Evolutionary conservation across 2,888 invertebrate species (phyloP).

Genomic region (Ramazzottius varieornatus): DNA sequence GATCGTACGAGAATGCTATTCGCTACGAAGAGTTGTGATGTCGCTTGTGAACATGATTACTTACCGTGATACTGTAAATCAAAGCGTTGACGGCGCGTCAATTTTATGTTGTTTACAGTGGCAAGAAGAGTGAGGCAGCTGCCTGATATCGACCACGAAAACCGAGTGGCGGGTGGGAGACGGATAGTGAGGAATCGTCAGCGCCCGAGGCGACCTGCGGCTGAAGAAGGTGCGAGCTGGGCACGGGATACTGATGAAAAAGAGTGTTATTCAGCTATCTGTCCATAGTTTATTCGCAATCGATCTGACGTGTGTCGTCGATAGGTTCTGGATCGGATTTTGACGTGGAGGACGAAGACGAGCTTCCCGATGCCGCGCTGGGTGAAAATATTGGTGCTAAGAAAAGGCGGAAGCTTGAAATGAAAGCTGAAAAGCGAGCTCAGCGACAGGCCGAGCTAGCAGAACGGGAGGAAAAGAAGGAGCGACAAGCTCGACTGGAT

Average conservation of each 20-base stretch:
- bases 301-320: no score
- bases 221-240: background rate
- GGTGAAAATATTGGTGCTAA: slow-evolving; percentile 68
- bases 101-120: no score
- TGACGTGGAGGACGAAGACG: background rate
- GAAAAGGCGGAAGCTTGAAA: slow-evolving; percentile 72
- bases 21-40: no score
- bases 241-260: background rate
- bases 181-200: background rate
- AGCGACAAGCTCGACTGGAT: slow-evolving; percentile 41
- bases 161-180: background rate
- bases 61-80: no score
- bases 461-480: slow-evolving; percentile 49
- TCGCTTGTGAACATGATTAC: no score
- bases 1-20: no score
- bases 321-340: no score
- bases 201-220: background rate
- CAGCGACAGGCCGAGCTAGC: slow-evolving; percentile 51
- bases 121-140: no score
- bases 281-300: background rate
- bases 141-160: background rate
- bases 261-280: background rate
- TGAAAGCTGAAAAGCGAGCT: slow-evolving; percentile 60
- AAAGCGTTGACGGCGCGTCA: no score
- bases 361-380: slow-evolving; percentile 12